These are phyloP conservation scores for Sericinus montela DNA, from an alignment of 2,888 invertebrate species.

Conservation along the genomic window DNA sequence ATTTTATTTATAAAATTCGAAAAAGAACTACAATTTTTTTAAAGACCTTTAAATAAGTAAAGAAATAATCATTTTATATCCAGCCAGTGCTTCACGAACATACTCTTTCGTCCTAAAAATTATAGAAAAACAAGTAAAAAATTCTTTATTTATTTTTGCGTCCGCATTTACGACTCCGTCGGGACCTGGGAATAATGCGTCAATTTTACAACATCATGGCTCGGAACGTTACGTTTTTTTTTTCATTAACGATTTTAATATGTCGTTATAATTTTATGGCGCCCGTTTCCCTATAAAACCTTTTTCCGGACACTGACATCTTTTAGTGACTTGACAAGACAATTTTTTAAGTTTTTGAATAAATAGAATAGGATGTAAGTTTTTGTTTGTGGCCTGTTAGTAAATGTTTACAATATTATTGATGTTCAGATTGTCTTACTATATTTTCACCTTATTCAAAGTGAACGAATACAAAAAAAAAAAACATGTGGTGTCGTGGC, in stretches of 20 bases:
- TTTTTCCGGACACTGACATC: constrained; percentile 1
- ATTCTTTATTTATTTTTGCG: constrained; percentile 33
- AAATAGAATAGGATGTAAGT: too few relatives aligned
- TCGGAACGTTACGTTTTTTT: constrained; percentile 31
- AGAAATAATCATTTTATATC: not conserved
- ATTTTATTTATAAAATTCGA: too few relatives aligned
- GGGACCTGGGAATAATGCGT: constrained; percentile 39
- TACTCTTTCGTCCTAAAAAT: constrained; percentile 6
- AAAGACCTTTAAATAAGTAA: too few relatives aligned
- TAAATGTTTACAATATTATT: too few relatives aligned
- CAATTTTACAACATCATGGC: constrained; percentile 42
- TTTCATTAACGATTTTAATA: constrained; percentile 8
- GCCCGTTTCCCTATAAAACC: constrained; percentile 5
- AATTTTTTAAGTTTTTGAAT: not conserved
- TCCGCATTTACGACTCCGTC: constrained; percentile 36
- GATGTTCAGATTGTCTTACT: too few relatives aligned
- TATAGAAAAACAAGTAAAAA: constrained; percentile 27
- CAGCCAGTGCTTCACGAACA: not conserved
- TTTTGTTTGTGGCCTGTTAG: too few relatives aligned
- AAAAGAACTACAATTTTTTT: too few relatives aligned
- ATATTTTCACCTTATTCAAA: too few relatives aligned
- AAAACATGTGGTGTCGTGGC: too few relatives aligned
- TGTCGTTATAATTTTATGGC: constrained; percentile 41
- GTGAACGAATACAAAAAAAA: too few relatives aligned
- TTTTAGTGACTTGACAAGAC: constrained; percentile 8